Evolutionary conservation across 2,113 vertebrate genomes (phyloP).

Genomic region (Coregonus clupeaformis): DNA sequence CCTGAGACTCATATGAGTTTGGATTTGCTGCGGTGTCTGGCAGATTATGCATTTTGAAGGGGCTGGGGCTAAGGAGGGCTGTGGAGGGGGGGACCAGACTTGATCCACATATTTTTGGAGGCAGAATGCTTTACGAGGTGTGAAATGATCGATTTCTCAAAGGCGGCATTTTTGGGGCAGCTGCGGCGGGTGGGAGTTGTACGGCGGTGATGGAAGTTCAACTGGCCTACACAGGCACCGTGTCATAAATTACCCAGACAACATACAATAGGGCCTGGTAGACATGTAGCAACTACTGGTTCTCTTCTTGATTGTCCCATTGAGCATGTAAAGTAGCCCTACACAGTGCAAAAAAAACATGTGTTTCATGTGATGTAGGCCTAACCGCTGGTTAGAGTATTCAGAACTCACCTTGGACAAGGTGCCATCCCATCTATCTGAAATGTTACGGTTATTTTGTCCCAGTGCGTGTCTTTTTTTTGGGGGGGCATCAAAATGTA

Average conservation of each 20-base stretch:
- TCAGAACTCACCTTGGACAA: too few species aligned
- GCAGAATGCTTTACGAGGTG: conserved; percentile 63
- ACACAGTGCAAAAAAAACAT: too few species aligned
- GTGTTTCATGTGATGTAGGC: too few species aligned
- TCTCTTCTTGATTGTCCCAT: not conserved
- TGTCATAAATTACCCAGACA: conserved; percentile 13
- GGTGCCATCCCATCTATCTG: too few species aligned
- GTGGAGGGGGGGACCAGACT: not conserved
- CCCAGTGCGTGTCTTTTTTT: too few species aligned
- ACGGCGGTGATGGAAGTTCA: conserved; percentile 54
- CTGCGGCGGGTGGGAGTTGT: conserved; percentile 48
- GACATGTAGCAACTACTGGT: not conserved
- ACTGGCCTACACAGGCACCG: conserved; percentile 56
- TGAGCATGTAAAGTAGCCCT: too few species aligned
- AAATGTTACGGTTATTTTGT: too few species aligned
- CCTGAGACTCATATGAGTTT: conserved; percentile 5
- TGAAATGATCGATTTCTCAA: conserved; percentile 65
- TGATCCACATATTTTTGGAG: conserved; percentile 53
- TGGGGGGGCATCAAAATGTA: too few species aligned
- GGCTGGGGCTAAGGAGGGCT: not conserved
- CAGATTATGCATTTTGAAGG: conserved; percentile 9
- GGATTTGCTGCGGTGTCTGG: not conserved
- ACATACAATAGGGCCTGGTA: not conserved
- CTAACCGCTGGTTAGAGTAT: too few species aligned
- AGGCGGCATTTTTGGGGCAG: conserved; percentile 55